phyloP scores from a whole-genome alignment of 2,797 vertebrate species.

The Anguilla pacifica region DNA sequence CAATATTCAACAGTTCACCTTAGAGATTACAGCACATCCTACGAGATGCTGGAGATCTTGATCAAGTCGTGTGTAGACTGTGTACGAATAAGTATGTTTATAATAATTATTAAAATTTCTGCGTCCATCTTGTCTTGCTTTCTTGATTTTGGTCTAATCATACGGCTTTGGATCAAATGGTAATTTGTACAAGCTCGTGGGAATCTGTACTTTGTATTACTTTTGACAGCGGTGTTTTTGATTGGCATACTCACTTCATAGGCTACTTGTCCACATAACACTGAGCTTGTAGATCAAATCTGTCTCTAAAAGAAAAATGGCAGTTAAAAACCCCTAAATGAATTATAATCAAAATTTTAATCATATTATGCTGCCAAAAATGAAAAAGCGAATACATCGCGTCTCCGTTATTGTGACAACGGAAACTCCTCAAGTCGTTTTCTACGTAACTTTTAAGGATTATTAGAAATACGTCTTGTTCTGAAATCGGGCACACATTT shows the following conservation, averaged over 20 bases:
- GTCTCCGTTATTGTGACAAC: background rate
- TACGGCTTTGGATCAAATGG: background rate
- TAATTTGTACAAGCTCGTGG: background rate
- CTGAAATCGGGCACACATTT: background rate
- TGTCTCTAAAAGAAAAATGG: background rate
- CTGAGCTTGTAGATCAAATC: background rate
- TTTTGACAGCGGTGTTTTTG: background rate
- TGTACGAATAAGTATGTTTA: background rate
- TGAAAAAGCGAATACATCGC: background rate
- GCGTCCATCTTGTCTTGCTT: background rate
- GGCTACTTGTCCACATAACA: background rate
- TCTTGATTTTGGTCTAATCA: background rate
- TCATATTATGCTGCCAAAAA: background rate
- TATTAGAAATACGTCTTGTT: background rate
- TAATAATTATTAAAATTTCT: background rate
- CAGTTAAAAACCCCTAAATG: background rate
- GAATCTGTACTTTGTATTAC: background rate
- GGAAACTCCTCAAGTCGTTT: background rate
- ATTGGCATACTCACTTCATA: background rate
- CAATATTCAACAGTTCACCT: conserved; percentile 7
- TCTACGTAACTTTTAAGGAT: background rate
- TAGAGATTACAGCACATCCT: conserved; percentile 5
- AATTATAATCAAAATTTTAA: background rate
- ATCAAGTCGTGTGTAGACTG: background rate
- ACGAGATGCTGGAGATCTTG: background rate